Percentiles rank a stretch among this genome's conserved stretches.
Conservation (phyloP, 92 coral and sea anemone genomes). For the Desmophyllum pertusum region DNA sequence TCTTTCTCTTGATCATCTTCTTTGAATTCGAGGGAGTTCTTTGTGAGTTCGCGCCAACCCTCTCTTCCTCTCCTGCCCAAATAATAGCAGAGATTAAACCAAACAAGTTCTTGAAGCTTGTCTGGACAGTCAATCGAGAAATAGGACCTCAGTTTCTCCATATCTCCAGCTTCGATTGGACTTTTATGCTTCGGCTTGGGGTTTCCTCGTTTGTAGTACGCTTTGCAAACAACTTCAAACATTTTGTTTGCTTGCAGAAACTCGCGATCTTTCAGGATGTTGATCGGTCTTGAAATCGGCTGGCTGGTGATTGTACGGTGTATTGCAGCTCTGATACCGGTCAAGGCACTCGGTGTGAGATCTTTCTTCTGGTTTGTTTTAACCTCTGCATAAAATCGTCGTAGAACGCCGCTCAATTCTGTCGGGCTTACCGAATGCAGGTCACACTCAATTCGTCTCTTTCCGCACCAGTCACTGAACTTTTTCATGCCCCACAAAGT, state of each 20-base stretch:
- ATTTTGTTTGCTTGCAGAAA: constrained; percentile 15
- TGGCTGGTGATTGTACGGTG: constrained; percentile 43
- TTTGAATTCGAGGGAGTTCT: constrained; percentile 34
- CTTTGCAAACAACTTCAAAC: constrained; percentile 36
- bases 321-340: constrained; percentile 37
- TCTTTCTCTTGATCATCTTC: constrained; percentile 21
- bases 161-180: constrained; percentile 25
- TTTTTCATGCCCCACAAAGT: background rate
- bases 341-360: constrained; percentile 8
- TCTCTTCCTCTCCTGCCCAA: constrained; percentile 30
- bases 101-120: constrained; percentile 26
- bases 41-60: constrained; percentile 39
- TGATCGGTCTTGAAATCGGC: constrained; percentile 34
- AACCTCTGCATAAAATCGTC: no score
- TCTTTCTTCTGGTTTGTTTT: no score
- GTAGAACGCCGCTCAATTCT: no score
- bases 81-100: constrained; percentile 24
- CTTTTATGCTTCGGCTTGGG: background rate
- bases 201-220: constrained; percentile 27
- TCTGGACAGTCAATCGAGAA: constrained; percentile 20
- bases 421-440: no score
- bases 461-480: background rate
- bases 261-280: constrained; percentile 35
- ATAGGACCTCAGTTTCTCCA: constrained; percentile 26
- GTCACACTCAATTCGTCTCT: background rate